Evolutionary conservation across 2,888 invertebrate species (phyloP).

Genomic region (Eilema depressum): DNA sequence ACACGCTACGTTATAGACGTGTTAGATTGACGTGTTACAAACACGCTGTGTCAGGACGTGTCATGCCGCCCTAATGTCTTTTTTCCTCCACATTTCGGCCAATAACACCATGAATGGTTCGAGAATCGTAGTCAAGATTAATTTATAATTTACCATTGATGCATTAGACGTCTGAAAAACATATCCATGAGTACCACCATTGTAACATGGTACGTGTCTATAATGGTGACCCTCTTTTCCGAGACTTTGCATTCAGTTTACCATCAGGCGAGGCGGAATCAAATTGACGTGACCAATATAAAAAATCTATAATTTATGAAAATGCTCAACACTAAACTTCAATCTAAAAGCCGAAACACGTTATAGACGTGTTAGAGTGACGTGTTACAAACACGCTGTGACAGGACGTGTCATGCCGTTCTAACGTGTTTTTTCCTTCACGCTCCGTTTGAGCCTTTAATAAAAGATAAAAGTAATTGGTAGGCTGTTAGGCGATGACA

Average conservation of each 20-base stretch:
- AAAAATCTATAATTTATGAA: too few relatives aligned
- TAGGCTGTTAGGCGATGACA: constrained; percentile 11
- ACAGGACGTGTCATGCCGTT: constrained; percentile 33
- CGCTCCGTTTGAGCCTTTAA: constrained; percentile 23
- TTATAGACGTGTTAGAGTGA: constrained; percentile 42
- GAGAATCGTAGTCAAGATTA: too few relatives aligned
- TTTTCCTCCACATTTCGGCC: constrained; percentile 33
- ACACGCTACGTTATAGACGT: constrained; percentile 37
- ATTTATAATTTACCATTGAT: too few relatives aligned
- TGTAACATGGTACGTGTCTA: too few relatives aligned
- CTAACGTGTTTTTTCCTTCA: constrained; percentile 36
- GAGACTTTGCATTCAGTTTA: too few relatives aligned
- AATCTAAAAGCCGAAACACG: constrained; percentile 19
- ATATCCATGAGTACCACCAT: too few relatives aligned
- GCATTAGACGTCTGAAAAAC: too few relatives aligned
- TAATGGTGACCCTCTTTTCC: too few relatives aligned
- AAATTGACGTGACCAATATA: too few relatives aligned
- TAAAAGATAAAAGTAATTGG: constrained; percentile 31
- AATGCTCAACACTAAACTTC: too few relatives aligned
- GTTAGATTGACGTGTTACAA: constrained; percentile 43
- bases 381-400: constrained; percentile 40
- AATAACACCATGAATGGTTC: too few relatives aligned
- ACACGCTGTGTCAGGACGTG: constrained; percentile 33
- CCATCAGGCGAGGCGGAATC: too few relatives aligned
- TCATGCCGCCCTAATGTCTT: constrained; percentile 30